Evolutionary conservation across 1,140 invertebrate genomes (phyloP), one percentile per base, ranked within the genome.

Genomic region (Drosophila rufa): DNA sequence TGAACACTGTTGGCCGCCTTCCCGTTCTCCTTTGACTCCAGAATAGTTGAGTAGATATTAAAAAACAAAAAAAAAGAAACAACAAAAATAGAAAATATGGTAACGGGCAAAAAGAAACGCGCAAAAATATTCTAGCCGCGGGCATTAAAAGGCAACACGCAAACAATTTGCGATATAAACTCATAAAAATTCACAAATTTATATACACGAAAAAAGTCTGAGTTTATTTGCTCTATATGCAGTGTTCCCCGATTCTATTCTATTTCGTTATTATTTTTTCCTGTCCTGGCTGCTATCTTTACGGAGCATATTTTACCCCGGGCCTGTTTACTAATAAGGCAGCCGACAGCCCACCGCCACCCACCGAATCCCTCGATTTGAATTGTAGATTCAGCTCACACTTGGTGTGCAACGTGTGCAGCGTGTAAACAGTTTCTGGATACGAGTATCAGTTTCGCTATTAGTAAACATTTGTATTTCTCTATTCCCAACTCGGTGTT

Each of bases 131-230:
- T 66, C 74, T 57, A 73, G 77, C 84, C 85, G 66, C 61, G 48
- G 59, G 76, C 76, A 64, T 78, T 79, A 79, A 79, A 79, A 79
- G 80, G 73, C 80, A 83, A 89, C 73, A 80, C 46, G 65, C 71
- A 89, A 87, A 80, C 71, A 89, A 83, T 87, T 87, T 89, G 68
- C 68, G 61, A 87, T 82, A 82, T 67, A 79, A 86, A 69, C 70
- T 82, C 76, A 75, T 75, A 86, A 71, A 87, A 80, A 87, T 79
- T 65, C 66, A 75, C 51, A 75, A 77, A 71, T 58, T 68, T 61
- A 59, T 67, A 75, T 56, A 77, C 42, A 50, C 2, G 0, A 56
- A 61, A 67, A 67, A 60, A 48, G 42, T 15, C 38, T 7, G 40
- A 78, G 75, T 78, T 69, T 78, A 70, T 62, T 78, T 79, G n/a